Base-by-base conservation (phyloP, 2,797 vertebrate species). In the Garrulus glandarius region DNA sequence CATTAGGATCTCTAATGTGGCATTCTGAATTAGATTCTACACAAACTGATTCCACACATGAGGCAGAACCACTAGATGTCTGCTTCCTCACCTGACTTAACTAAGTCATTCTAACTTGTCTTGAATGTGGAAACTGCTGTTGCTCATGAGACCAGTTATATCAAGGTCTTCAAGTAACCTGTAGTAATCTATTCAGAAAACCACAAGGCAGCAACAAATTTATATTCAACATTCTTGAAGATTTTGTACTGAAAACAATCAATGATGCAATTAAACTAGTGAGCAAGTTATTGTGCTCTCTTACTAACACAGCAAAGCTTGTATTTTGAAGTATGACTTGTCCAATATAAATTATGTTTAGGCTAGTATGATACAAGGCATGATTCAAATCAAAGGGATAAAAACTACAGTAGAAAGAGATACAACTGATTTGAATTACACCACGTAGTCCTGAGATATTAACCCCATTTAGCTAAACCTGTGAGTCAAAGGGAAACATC, bases 1-100 rank as follows among this genome's bases (percentile, higher is more conserved):
- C 77, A 96, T 95, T 60, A 94, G 84, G 60, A 92, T 79, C 71
- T 96, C 84, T 92, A 72, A 32, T 55, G 34, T 47, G 55, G 29
- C 64, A 39, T 93, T 96, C 93, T 97, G 55, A 68, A 46, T 95
- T 82, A 96, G 61, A 67, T n/a, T 96, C 39, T 8, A 47, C 46
- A 47, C 69, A 87, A 71, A 68, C 26, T n/a, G 30, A 86, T 86
- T 86, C n/a, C 44, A 63, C 37, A 52, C n/a, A 57, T 64, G 34
- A 82, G 39, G 69, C 15, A 92, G 74, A 85, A 84, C 50, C 15
- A 32, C 59, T 44, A 55, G 20, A 69, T 59, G 13, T 56, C 43
- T 82, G 43, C 70, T 83, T 69, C 29, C 44, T 41, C 60, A 80
- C n/a, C 32, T 61, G 53, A 61, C 41, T 68, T 80, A 83, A 81